Evolutionary conservation across 1,140 invertebrate species (phyloP), one percentile per base, ranked within the genome.

Genomic region (Drosophila orosa): DNA sequence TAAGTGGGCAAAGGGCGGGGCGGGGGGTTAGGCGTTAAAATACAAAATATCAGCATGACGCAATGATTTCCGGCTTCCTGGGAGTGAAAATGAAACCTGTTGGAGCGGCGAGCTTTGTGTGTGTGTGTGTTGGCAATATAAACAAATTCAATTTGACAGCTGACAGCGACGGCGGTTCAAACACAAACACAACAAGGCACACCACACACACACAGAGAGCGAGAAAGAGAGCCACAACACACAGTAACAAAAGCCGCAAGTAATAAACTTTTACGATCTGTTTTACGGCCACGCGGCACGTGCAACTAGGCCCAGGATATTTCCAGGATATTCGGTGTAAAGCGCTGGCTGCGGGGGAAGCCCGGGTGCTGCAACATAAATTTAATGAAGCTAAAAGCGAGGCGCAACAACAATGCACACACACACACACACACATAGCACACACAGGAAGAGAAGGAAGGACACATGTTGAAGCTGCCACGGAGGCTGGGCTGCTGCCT

Each of bases 91-190:
- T 89, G 84, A 89, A 89, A 89, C 84, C 84, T 89, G 89, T 91
- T 89, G 79, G 79, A 82, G 76, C 44, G 66, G 77, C 76, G 58
- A 65, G 75, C 59, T 15, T 12, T 10, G 6, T 15, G 17, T 50
- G 25, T 31, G 17, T 33, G 50, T 31, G 27, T 52, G 48, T 77
- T 80, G 54, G 84, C 84, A 84, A 91, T 91, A 91, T 91, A 91
- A 91, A 91, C 90, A 91, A 91, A 91, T 91, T 91, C 90, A 91
- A 91, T 91, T 91, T 91, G 90, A 91, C 90, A 91, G 90, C 87
- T 90, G 83, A 90, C 90, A 89, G 85, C 74, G 67, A 80, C 69
- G 81, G 74, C 73, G 65, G 48, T 74, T 45, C 60, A 58, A 65
- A 55, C 12, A 79, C 39, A 59, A 25, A 65, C 45, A 48, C 56